These are phyloP conservation scores for Cheirogaleus major DNA, from an alignment of 2,797 vertebrate genomes.

Conservation along the genomic window DNA sequence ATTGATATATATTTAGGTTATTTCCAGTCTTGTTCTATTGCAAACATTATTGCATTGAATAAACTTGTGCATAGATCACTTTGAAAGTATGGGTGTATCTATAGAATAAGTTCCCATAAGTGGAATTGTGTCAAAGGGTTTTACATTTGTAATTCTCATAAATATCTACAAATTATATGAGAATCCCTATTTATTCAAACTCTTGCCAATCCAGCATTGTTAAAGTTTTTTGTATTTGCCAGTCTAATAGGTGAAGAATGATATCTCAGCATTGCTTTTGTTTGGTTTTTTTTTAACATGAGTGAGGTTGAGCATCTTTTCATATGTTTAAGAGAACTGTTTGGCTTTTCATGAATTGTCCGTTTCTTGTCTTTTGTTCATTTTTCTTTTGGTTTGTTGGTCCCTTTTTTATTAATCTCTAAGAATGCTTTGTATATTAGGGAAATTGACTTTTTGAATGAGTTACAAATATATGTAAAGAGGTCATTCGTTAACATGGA, in stretches of 20 bases:
- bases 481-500: constrained; percentile 1
- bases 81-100: background rate
- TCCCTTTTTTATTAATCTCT: background rate
- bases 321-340: constrained; percentile 5
- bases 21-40: background rate
- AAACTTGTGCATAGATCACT: background rate
- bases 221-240: constrained; percentile 3
- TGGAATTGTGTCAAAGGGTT: background rate
- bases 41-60: background rate
- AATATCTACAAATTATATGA: constrained; percentile 39
- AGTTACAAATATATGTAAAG: constrained; percentile 33
- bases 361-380: background rate
- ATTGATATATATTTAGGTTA: background rate
- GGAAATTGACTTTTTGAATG: constrained; percentile 45
- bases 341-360: constrained; percentile 34
- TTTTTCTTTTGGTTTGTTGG: background rate
- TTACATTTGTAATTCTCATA: background rate
- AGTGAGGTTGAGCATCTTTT: background rate
- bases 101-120: background rate
- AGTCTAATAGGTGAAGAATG: background rate
- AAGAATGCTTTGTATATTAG: background rate
- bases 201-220: background rate
- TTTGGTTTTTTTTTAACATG: background rate
- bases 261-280: background rate
- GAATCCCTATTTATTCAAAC: background rate